A percentile compares a stretch with the other conserved stretches of the same genome.
Conservation (phyloP, 2,888 invertebrate species). For the Tetheella fluctuosa region DNA sequence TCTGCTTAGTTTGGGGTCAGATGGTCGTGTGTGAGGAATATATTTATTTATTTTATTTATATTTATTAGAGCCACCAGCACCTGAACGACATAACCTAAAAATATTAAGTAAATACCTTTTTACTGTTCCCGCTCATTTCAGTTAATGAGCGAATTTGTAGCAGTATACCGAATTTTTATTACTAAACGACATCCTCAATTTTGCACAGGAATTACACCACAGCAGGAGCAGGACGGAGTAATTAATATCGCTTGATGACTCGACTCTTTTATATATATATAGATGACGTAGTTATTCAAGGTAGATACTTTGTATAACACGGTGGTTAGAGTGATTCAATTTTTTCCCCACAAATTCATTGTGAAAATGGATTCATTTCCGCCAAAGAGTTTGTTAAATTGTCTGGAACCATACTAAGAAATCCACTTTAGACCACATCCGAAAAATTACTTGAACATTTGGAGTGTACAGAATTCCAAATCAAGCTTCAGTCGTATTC, state of each 20-base stretch:
- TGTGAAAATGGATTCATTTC: background rate
- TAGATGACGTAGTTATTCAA: background rate
- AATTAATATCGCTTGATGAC: background rate
- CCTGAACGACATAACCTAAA: background rate
- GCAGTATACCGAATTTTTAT: constrained; percentile 3
- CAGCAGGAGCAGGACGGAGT: background rate
- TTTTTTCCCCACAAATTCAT: background rate
- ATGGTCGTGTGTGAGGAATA: no score
- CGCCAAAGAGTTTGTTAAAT: background rate
- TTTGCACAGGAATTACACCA: background rate
- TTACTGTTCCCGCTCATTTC: background rate
- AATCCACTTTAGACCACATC: background rate
- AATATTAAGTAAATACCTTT: background rate
- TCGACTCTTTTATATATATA: background rate
- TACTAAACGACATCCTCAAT: constrained; percentile 5
- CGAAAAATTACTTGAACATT: background rate
- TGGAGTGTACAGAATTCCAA: background rate
- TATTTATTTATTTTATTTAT: no score
- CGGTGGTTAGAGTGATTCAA: background rate
- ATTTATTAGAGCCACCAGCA: no score
- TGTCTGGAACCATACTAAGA: no score
- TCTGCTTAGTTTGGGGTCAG: no score
- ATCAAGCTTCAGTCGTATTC: background rate
- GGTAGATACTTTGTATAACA: background rate
- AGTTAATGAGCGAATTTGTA: constrained; percentile 9